A percentile compares a stretch with the other conserved stretches of the same genome.
These are phyloP conservation scores for Asteroscopus sphinx DNA, from an alignment of 2,888 invertebrate genomes.

Conservation along the genomic window DNA sequence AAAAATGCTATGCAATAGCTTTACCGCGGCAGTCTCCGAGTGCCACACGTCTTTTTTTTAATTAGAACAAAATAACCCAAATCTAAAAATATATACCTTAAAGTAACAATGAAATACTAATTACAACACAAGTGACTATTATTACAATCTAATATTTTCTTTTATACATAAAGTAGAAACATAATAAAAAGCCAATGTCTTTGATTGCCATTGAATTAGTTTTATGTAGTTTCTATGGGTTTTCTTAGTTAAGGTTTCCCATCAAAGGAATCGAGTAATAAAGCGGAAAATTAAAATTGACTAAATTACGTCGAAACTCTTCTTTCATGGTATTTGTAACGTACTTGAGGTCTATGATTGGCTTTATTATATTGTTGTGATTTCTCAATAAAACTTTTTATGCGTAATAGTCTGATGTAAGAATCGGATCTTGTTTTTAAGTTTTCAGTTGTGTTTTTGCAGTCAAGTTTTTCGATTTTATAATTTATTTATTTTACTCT, in stretches of 20 bases:
- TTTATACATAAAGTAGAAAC: constrained; percentile 18
- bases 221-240: constrained; percentile 24
- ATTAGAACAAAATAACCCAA: too few relatives aligned
- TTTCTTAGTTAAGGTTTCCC: constrained; percentile 17
- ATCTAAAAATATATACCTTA: too few relatives aligned
- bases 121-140: not conserved
- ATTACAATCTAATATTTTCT: constrained; percentile 15
- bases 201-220: constrained; percentile 13
- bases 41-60: too few relatives aligned
- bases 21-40: too few relatives aligned
- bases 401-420: too few relatives aligned
- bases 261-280: constrained; percentile 24
- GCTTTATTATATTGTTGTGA: not conserved
- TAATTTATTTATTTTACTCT: too few relatives aligned
- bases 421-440: too few relatives aligned
- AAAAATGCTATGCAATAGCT: too few relatives aligned
- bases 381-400: too few relatives aligned
- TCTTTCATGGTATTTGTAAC: constrained; percentile 14
- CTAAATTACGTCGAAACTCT: constrained; percentile 2
- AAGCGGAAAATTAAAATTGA: constrained; percentile 3
- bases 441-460: too few relatives aligned
- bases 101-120: not conserved
- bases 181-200: constrained; percentile 7
- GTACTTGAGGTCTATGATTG: not conserved
- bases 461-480: too few relatives aligned